These are phyloP conservation scores for Ariolimax columbianus DNA, from an alignment of 2,888 invertebrate species.

Conservation along the genomic window DNA sequence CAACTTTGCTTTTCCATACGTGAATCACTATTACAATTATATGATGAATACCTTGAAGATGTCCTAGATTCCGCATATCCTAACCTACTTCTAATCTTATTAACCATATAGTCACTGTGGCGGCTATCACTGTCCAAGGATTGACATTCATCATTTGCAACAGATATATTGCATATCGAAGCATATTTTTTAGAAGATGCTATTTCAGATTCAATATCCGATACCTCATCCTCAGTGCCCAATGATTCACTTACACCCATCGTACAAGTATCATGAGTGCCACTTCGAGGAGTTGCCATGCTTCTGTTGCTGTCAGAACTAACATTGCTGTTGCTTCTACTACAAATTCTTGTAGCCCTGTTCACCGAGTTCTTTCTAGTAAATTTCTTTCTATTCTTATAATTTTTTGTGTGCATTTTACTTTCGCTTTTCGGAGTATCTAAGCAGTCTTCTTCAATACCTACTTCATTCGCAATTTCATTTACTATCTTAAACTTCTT, in stretches of 20 bases:
- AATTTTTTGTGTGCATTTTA: neutral
- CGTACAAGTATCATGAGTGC: neutral
- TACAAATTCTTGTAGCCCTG: too few relatives aligned
- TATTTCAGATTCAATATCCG: slow-evolving; percentile 51
- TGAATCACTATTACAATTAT: neutral
- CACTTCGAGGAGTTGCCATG: neutral
- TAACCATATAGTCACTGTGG: neutral
- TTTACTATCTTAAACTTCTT: neutral
- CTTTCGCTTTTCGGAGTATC: neutral
- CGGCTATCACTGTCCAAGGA: neutral
- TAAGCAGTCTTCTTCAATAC: neutral
- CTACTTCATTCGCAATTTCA: neutral
- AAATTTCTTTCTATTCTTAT: neutral
- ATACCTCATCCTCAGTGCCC: slow-evolving; percentile 49
- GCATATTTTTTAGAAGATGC: slow-evolving; percentile 27
- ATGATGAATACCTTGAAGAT: neutral
- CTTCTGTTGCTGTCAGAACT: neutral
- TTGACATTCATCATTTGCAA: neutral
- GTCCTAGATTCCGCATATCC: too few relatives aligned
- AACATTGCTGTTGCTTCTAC: neutral
- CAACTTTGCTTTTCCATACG: neutral
- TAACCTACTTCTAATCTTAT: neutral
- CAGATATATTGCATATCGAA: neutral
- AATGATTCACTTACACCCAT: neutral
- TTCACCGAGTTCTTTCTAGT: neutral